Evolutionary conservation across 2,797 vertebrate genomes (phyloP).

Genomic region (Xyrichtys novacula): DNA sequence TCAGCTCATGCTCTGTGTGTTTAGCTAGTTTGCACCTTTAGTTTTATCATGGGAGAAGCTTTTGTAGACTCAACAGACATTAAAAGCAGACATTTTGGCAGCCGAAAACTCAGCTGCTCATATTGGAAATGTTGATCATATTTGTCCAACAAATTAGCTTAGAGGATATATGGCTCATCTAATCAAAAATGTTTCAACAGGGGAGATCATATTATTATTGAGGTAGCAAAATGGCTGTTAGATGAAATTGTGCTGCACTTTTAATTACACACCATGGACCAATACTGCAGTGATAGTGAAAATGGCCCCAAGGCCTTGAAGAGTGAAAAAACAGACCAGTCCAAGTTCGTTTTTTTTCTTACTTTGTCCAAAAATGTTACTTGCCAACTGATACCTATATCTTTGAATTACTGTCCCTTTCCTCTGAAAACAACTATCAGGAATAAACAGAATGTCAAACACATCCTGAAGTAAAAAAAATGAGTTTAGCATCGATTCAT

Average conservation of each 20-base stretch:
- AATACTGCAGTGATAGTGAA: slow-evolving; percentile 4
- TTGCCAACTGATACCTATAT: slow-evolving; percentile 21
- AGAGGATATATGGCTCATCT: slow-evolving; percentile 12
- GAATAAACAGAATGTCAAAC: slow-evolving; percentile 48
- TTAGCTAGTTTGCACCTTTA: no score
- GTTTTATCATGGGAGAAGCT: no score
- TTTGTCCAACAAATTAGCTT: no score
- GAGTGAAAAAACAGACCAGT: slow-evolving; percentile 44
- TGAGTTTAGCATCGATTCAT: no score
- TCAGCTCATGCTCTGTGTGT: slow-evolving; percentile 18
- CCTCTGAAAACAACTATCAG: slow-evolving; percentile 39
- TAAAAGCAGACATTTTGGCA: no score
- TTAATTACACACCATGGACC: slow-evolving; percentile 31
- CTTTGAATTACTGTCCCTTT: slow-evolving; percentile 36
- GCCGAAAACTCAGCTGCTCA: no score
- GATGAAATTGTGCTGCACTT: slow-evolving; percentile 18
- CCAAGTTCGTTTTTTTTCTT: no score
- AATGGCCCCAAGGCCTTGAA: slow-evolving; percentile 32
- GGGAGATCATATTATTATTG: slow-evolving; percentile 3
- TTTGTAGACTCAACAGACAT: no score
- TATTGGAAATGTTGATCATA: no score
- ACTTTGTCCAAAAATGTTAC: no score
- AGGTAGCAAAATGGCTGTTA: slow-evolving; percentile 7
- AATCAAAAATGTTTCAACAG: not conserved
- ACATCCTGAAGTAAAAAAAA: no score